A percentile compares a stretch with the other conserved stretches of the same genome.
These are phyloP conservation scores for Sparidentex hasta DNA, from an alignment of 2,797 vertebrate genomes.

Conservation along the genomic window DNA sequence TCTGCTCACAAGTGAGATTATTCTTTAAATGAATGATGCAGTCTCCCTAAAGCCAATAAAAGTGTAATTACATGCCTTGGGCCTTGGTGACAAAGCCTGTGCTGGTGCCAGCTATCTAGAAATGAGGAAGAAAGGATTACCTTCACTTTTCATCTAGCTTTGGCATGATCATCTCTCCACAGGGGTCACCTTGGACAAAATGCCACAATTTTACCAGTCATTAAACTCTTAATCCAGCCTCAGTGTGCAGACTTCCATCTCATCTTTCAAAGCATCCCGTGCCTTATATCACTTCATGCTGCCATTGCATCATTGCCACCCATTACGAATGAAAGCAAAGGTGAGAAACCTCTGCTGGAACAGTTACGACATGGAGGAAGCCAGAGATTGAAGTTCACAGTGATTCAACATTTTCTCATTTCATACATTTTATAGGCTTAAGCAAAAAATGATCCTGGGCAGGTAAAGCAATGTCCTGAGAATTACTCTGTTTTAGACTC, in stretches of 20 bases:
- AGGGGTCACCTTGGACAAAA: slow-evolving; percentile 87
- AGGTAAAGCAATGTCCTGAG: slow-evolving; percentile 58
- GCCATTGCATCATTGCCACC: slow-evolving; percentile 54
- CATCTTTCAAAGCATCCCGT: slow-evolving; percentile 79
- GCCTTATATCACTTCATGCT: slow-evolving; percentile 69
- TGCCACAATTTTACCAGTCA: slow-evolving; percentile 88
- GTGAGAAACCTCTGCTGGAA: slow-evolving; percentile 47
- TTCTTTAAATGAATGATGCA: slow-evolving; percentile 84
- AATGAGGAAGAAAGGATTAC: slow-evolving; percentile 85
- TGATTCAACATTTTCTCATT: slow-evolving; percentile 58
- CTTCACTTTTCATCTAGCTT: slow-evolving; percentile 80
- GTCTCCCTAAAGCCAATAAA: slow-evolving; percentile 85
- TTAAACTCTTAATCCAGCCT: slow-evolving; percentile 86
- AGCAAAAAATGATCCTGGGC: slow-evolving; percentile 47
- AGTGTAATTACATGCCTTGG: slow-evolving; percentile 86
- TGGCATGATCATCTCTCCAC: slow-evolving; percentile 77
- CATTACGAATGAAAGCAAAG: slow-evolving; percentile 48
- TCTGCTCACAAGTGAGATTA: slow-evolving; percentile 75
- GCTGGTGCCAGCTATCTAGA: slow-evolving; percentile 80
- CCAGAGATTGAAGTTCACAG: slow-evolving; percentile 32
- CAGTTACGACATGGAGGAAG: slow-evolving; percentile 27
- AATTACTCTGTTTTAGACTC: slow-evolving; percentile 59
- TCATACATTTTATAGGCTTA: slow-evolving; percentile 44
- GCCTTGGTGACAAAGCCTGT: slow-evolving; percentile 79
- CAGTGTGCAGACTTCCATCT: slow-evolving; percentile 69